Evolutionary conservation across 2,888 invertebrate genomes (phyloP).

Genomic region (Argyra leucocephala): DNA sequence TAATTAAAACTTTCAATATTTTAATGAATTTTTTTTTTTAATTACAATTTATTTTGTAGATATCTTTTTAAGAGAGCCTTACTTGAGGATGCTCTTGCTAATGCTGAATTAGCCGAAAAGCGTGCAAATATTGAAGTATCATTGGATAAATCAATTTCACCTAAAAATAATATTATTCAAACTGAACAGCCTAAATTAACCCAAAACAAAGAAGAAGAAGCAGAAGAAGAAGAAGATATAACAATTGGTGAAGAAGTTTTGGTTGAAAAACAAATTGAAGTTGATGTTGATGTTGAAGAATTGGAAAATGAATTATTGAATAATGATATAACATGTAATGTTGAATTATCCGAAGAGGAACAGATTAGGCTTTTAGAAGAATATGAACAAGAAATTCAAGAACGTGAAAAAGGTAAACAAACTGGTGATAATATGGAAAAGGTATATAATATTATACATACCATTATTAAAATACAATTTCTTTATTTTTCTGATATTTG

Average conservation of each 20-base stretch:
- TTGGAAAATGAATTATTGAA: constrained; percentile 42
- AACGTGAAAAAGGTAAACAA: constrained; percentile 17
- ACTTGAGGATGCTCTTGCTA: constrained; percentile 62
- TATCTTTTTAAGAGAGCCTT: constrained; percentile 75
- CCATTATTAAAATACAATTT: neutral
- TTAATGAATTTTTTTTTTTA: constrained; percentile 15
- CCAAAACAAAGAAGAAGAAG: too few species aligned
- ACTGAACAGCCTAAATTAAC: constrained; percentile 24
- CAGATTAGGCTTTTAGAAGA: constrained; percentile 57
- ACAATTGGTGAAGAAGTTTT: neutral
- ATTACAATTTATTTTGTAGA: constrained; percentile 32
- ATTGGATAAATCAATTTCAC: constrained; percentile 20
- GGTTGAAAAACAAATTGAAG: constrained; percentile 7
- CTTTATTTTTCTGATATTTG: neutral
- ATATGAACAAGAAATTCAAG: constrained; percentile 54
- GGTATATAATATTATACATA: neutral
- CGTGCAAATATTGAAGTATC: constrained; percentile 34
- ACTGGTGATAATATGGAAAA: neutral
- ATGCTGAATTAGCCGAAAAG: constrained; percentile 51
- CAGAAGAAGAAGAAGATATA: neutral
- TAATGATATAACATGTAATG: constrained; percentile 56
- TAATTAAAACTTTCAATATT: neutral
- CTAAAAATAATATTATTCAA: constrained; percentile 23
- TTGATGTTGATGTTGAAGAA: neutral
- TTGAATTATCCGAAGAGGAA: constrained; percentile 62